Base-by-base conservation (phyloP, 2,888 invertebrate species). In the Nomada fucata region DNA sequence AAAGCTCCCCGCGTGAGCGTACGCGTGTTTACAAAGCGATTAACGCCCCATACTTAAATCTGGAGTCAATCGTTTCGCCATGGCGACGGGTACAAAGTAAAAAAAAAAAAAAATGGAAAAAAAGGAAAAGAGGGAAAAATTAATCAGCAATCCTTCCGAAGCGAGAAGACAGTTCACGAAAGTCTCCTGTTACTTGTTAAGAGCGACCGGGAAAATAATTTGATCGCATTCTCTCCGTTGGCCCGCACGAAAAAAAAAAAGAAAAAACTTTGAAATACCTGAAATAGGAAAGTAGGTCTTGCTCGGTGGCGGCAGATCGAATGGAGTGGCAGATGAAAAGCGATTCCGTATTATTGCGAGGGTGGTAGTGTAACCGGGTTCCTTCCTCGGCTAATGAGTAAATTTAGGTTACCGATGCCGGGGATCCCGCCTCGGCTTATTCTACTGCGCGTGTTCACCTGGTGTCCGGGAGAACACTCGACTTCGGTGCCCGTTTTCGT, bases 301-400 rank as follows among this genome's bases (percentile, higher is more conserved):
- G 52, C 59, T 42, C 70, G n/a, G 55, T 44, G 57, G 53, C 50
- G 72, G 53, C 64, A 60, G 69, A 76, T 82, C 82, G 77, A 42
- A 15, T 47, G 47, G 47, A 47, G 47, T 47, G 47, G 47, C 70
- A 52, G 75, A 83, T 83, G 83, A 74, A 78, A 83, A 77, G 77
- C 77, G 83, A 83, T 82, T 78, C 70, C 64, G 83, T 74, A 78
- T 83, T 83, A 79, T 78, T 75, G 74, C 53, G 83, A 74, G 65
- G 70, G 72, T 59, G 65, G 64, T 59, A 20, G 63, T 15, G 80
- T 68, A 68, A 63, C 81, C 81, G 76, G 67, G 79, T 74, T 74
- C 71, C 74, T 76, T 23, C 74, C 80, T 80, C 69, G 74, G 84
- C 72, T 84, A 84, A 84, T 70, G 84, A 85, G 84, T 78, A 84